Evolutionary conservation across 2,888 invertebrate genomes (phyloP), one percentile per base, ranked within the genome.

Genomic region (Sipha maydis): DNA sequence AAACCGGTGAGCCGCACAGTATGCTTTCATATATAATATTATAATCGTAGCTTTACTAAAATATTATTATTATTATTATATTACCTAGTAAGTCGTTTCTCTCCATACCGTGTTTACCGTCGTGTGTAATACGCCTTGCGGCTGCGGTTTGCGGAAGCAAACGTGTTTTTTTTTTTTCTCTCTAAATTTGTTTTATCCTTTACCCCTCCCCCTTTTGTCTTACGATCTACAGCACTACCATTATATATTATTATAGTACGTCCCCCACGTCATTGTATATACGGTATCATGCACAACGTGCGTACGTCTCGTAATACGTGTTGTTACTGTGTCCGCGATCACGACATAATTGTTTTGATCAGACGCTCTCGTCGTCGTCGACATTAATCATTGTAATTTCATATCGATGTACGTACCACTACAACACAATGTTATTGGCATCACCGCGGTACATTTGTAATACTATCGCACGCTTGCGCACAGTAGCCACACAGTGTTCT

Each of bases 1-100:
- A 83, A 83, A 83, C 83, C 73, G 83, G 83, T 83, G 41, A 41
- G 41, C 11, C 11, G 71, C 71, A 31, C 31, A 0, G 17, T 34
- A 25, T 11, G 69, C 48, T 54, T 48, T 69, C 31, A 25, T 71
- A 25, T 71, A 61, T 61, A 61, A 21, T 3, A 67, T 38, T 28
- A 77, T 77, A 31, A 38, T 48, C 1, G 11, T 48, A 14, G 11
- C 14, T 1, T 11, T 48, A 48, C 11, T 14, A 48, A 9, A 9
- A 9, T 48, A 48, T 48, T 9, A 48, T 48, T 48, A 48, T 48
- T 48, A 48, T 48, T 48, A 48, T 48, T 48, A 48, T 14, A 48
- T 28, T 78, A 54, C 54, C 48, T 21, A 21, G 61, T 21, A 21
- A 21, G 61, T 48, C 48, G 61, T 19, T 14, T 25, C 69, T 69